Evolutionary conservation across 2,888 invertebrate species (phyloP), one percentile per base, ranked within the genome.

Genomic region (Chymomyza procnemis): DNA sequence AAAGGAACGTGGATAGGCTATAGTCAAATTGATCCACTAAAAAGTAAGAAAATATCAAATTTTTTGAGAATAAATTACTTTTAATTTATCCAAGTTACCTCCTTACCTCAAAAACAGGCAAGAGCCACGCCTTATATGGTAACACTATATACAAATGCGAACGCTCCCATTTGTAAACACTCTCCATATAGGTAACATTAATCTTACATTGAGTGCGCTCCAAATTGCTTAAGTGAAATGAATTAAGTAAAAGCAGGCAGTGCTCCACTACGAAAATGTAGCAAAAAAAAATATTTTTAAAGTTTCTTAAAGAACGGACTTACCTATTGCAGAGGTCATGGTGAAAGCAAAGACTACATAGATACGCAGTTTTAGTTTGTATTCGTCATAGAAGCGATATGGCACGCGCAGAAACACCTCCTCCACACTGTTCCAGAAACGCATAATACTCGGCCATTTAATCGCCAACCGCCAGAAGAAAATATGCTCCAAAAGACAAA

Each of bases 1-100:
- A 65, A 94, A 95, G 76, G 94, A 94, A 93, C 95, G 95, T 0
- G 94, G 92, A 73, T 94, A 93, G 0, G 95, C 95, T 21, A 94
- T 92, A 0, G 88, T 86, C 55, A 90, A 66, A 68, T 89, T 90
- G 2, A 87, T 71, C 86, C 88, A 91, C 89, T 90, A 57, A 19
- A 69, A 70, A n/a, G n/a, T n/a, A 8, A 26, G 26, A 1, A 26
- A 26, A 0, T 26, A 26, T 2, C 26, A 26, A 26, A 26, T 26
- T 26, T n/a, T n/a, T n/a, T n/a, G n/a, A n/a, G n/a, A n/a, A n/a
- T n/a, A n/a, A n/a, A n/a, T 12, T 41, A 12, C n/a, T 22, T 56
- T 0, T 56, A 55, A 55, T 3, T 9, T 19, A 4, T 55, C 4
- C 12, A 56, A 16, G 59, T n/a, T 54, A 21, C 0, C 16, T 0